Conservation (phyloP, 1,140 invertebrate genomes). For the Lineus longissimus region DNA sequence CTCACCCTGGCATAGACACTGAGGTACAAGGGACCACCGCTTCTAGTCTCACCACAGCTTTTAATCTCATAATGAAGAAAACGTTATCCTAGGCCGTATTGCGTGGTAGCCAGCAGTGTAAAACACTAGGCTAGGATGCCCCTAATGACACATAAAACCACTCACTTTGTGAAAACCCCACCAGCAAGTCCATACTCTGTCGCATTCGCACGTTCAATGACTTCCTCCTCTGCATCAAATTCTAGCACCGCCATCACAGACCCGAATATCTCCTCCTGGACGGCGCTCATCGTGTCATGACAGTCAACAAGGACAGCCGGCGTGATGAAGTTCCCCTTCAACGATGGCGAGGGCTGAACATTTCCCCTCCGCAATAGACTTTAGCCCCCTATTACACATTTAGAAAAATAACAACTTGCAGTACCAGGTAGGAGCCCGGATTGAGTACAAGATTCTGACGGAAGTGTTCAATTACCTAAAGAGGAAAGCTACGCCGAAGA, state of each 20-base stretch:
- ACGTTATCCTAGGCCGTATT: neutral
- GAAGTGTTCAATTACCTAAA: too few relatives aligned
- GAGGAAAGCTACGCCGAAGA: too few relatives aligned
- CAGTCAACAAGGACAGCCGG: conserved; percentile 47
- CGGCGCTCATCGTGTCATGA: conserved; percentile 58
- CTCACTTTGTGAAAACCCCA: conserved; percentile 56
- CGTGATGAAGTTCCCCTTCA: conserved; percentile 45
- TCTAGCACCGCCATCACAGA: conserved; percentile 56
- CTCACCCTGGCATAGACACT: too few relatives aligned
- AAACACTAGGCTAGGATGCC: neutral
- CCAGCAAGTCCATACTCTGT: conserved; percentile 59
- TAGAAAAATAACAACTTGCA: too few relatives aligned
- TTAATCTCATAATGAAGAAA: neutral
- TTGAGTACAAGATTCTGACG: too few relatives aligned
- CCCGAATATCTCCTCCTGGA: conserved; percentile 62
- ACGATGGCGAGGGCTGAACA: conserved; percentile 43
- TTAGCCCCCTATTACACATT: conserved; percentile 54
- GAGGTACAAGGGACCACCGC: too few relatives aligned
- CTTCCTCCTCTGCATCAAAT: conserved; percentile 60
- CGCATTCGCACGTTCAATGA: conserved; percentile 57
- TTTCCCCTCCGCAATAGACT: conserved; percentile 58
- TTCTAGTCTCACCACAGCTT: too few relatives aligned
- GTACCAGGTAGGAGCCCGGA: too few relatives aligned
- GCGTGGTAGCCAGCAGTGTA: too few relatives aligned
- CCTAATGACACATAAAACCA: neutral